Percentiles rank a stretch among this genome's conserved stretches.
Conservation (phyloP, 2,113 vertebrate genomes). For the Talpa occidentalis region DNA sequence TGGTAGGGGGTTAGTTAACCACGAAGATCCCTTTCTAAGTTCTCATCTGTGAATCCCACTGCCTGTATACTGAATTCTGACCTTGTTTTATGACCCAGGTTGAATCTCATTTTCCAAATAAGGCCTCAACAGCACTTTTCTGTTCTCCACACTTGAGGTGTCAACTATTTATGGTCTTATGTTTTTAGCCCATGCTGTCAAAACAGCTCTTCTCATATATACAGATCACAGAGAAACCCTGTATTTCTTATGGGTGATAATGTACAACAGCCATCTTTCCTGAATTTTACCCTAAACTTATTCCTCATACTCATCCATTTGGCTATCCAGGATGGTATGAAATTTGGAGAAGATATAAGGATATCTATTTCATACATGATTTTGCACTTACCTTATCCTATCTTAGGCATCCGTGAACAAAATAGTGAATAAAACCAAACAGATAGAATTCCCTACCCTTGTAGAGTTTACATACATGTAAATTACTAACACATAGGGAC, state of each 20-base stretch:
- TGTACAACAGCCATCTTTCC: not conserved
- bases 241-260: conserved; percentile 17
- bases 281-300: conserved; percentile 20
- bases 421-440: not conserved
- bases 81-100: not conserved
- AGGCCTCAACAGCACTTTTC: not conserved
- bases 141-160: not conserved
- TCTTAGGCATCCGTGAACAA: not conserved
- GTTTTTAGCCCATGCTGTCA: not conserved
- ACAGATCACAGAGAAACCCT: not conserved
- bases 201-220: not conserved
- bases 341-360: not conserved
- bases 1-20: not conserved
- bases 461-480: not conserved
- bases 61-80: not conserved
- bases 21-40: not conserved
- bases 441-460: not conserved
- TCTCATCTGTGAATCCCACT: not conserved
- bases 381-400: not conserved
- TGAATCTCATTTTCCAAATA: not conserved
- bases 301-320: not conserved
- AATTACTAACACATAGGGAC: not conserved
- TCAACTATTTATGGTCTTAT: conserved; percentile 4
- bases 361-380: not conserved
- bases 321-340: not conserved